Evolutionary conservation across 2,113 vertebrate genomes (phyloP), one percentile per base, ranked within the genome.

Genomic region (Percina caprodes): DNA sequence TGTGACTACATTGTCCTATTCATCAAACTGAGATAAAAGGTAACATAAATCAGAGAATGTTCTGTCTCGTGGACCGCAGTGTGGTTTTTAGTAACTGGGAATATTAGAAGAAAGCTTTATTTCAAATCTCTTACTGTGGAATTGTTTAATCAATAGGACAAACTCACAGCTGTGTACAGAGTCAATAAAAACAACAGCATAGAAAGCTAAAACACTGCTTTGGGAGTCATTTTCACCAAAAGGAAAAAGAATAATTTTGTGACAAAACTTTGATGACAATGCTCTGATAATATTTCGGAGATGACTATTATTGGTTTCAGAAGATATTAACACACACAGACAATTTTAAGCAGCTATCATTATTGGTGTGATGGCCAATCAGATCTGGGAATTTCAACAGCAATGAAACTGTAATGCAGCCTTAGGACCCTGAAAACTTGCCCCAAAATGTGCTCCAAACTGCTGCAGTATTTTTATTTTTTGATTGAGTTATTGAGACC

Each of bases 91-190:
- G 49, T n/a, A 52, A 19, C 60, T 33, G 61, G 45, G 56, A 56
- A 67, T 59, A 76, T 79, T 23, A 58, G 58, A 55, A 48, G 56
- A 71, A 77, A 35, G 19, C n/a, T 79, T 86, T 66, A n/a, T 75
- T 83, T 74, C n/a, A 69, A 58, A 33, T 62, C 18, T 72, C 48
- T 24, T 4, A 19, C 55, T 14, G 2, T 67, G 55, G 26, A 58
- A 51, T 46, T 33, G 19, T 85, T 73, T 69, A 39, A 73, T 85
- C 59, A 74, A 56, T 65, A 51, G 69, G 55, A 76, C 56, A 49
- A 30, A 33, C 52, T 83, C 60, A 46, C 60, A 58, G 78, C 9
- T 12, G 2, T 55, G 55, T 26, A 66, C 30, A 42, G 63, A 63
- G 52, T 81, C 30, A 59, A 26, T 39, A 79, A 58, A 69, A 35